Percentiles rank a stretch among this genome's conserved stretches.
phyloP scores from a whole-genome alignment of 2,888 invertebrate species.

The Campoplex capitator region DNA sequence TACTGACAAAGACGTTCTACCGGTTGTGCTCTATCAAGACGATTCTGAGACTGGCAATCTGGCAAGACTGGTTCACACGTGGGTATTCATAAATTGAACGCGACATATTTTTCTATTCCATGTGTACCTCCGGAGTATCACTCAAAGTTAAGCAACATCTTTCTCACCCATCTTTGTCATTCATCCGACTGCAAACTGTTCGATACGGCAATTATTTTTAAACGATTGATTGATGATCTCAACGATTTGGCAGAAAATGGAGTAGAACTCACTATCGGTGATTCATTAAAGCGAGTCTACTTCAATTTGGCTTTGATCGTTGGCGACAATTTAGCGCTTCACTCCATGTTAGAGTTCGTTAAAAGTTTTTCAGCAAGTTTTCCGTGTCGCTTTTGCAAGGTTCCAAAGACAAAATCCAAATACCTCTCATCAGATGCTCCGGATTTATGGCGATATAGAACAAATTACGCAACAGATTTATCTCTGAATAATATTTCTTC shows the following conservation, averaged over 20 bases:
- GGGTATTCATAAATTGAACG: slow-evolving; percentile 21
- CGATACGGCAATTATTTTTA: slow-evolving; percentile 17
- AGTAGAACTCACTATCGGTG: not conserved
- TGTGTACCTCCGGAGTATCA: slow-evolving; percentile 30
- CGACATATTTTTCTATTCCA: slow-evolving; percentile 26
- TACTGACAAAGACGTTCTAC: too few species aligned
- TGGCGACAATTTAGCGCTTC: slow-evolving; percentile 63
- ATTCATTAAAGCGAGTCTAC: not conserved
- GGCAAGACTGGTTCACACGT: slow-evolving; percentile 25
- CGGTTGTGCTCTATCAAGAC: not conserved
- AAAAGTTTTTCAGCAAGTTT: slow-evolving; percentile 62
- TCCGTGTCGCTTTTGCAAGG: slow-evolving; percentile 57
- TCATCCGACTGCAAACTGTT: slow-evolving; percentile 30
- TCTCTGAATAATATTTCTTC: slow-evolving; percentile 23
- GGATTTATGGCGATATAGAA: slow-evolving; percentile 8
- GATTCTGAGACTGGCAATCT: slow-evolving; percentile 42
- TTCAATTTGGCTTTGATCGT: slow-evolving; percentile 30
- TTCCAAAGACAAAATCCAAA: slow-evolving; percentile 18
- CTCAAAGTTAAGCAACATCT: slow-evolving; percentile 27
- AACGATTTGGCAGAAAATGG: slow-evolving; percentile 32
- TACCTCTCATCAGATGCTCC: not conserved
- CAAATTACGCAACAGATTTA: slow-evolving; percentile 35
- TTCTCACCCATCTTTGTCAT: slow-evolving; percentile 37
- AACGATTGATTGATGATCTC: slow-evolving; percentile 29
- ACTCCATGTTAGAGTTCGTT: slow-evolving; percentile 58